Base-by-base conservation (phyloP, 2,113 vertebrate genomes). In the Monopterus albus region DNA sequence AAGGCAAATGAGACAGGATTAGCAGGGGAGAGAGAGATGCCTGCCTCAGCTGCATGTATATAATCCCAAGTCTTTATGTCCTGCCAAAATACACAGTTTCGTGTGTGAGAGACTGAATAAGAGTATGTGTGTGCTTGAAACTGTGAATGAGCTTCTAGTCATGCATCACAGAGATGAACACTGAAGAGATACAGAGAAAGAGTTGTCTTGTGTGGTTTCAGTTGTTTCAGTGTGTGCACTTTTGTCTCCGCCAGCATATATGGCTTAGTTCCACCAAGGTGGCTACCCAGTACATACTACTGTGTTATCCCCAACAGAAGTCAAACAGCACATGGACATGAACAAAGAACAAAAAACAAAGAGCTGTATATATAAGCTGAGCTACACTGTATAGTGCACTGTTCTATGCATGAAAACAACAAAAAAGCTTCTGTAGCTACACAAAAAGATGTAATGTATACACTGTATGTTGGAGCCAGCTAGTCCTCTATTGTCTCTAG, bases 1-100 rank as follows among this genome's bases (percentile, higher is more conserved):
- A 72, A 84, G 42, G 83, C 82, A 90, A 90, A 89, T 83, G 72
- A 91, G 89, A 91, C 82, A 78, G 86, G 89, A 92, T 92, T 90
- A 91, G 57, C 56, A 25, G 26, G 73, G 38, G 46, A 51, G 68
- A 65, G 58, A 72, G 64, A 70, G 26, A 68, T 75, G 87, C 81
- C 84, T 84, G 85, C 66, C 15, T 92, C 84, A 89, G 83, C 73
- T 67, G 67, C 64, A 76, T 78, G 77, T 57, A 72, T 83, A 76
- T 89, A 92, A 92, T 92, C 84, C 84, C 42, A 26, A n/a, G 77
- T 83, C 79, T 88, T 78, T 42, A 73, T 79, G 83, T 81, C 79
- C 81, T 90, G 89, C 90, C 90, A 92, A 84, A 79, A 71, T 49
- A 76, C 62, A 84, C 67, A 79, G 53, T 80, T 84, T 67, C 77